Conservation (phyloP, 2,797 vertebrate genomes). For the Pristis pectinata region DNA sequence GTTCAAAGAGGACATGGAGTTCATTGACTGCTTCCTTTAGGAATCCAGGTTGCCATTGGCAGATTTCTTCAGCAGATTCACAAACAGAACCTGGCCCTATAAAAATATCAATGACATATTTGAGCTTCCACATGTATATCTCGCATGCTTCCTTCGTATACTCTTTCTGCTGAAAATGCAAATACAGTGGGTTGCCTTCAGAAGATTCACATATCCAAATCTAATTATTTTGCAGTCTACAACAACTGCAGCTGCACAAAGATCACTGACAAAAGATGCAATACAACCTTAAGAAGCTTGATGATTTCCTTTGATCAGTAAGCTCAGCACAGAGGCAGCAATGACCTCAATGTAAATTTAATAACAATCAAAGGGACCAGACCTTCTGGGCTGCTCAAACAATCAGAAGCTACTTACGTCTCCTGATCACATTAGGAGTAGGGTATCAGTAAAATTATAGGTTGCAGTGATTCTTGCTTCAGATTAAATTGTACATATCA, state of each 20-base stretch:
- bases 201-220: neutral
- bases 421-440: neutral
- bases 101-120: neutral
- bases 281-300: neutral
- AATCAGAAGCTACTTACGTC: neutral
- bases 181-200: neutral
- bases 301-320: neutral
- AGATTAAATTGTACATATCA: neutral
- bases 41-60: neutral
- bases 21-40: neutral
- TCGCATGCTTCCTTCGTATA: neutral
- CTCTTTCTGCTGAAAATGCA: neutral
- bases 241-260: neutral
- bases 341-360: neutral
- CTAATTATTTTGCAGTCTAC: neutral
- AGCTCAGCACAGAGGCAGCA: neutral
- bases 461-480: neutral
- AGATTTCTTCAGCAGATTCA: neutral
- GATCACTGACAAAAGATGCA: neutral
- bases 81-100: neutral
- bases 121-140: neutral
- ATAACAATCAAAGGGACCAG: neutral
- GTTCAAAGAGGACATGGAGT: neutral
- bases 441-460: neutral
- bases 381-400: neutral